phyloP scores from a whole-genome alignment of 2,888 invertebrate species.

The Apoderus coryli region DNA sequence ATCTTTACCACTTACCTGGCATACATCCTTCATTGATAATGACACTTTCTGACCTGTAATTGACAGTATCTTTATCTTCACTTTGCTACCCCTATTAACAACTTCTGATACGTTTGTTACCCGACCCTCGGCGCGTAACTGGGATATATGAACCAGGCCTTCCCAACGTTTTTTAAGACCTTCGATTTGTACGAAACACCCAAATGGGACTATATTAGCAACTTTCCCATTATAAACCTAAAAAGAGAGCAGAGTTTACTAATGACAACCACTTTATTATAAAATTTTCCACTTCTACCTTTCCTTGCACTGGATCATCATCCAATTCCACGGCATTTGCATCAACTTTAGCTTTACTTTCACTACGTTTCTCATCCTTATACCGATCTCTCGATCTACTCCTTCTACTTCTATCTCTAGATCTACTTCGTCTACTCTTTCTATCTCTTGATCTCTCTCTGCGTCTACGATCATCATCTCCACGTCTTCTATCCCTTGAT shows the following conservation, averaged over 20 bases:
- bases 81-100: constrained; percentile 75
- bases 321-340: constrained; percentile 40
- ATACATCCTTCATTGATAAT: constrained; percentile 94
- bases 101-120: constrained; percentile 92
- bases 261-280: constrained; percentile 4
- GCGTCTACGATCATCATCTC: constrained; percentile 18
- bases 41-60: constrained; percentile 92
- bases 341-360: constrained; percentile 20
- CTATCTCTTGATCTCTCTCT: constrained; percentile 9
- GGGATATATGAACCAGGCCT: constrained; percentile 94
- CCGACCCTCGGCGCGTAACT: constrained; percentile 80
- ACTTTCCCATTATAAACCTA: constrained; percentile 88
- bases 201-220: constrained; percentile 93
- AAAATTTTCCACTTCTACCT: constrained; percentile 31
- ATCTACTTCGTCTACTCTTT: constrained; percentile 19
- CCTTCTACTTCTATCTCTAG: constrained; percentile 14
- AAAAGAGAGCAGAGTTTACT: too few species aligned
- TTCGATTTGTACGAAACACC: constrained; percentile 93
- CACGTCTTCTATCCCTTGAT: constrained; percentile 17
- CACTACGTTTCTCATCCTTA: too few species aligned
- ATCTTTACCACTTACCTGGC: constrained; percentile 89
- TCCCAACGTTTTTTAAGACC: constrained; percentile 83
- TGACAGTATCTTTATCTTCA: constrained; percentile 80
- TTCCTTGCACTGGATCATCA: constrained; percentile 65
- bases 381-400: constrained; percentile 14